Evolutionary conservation across 2,113 vertebrate species (phyloP).

Genomic region (Eira barbara): DNA sequence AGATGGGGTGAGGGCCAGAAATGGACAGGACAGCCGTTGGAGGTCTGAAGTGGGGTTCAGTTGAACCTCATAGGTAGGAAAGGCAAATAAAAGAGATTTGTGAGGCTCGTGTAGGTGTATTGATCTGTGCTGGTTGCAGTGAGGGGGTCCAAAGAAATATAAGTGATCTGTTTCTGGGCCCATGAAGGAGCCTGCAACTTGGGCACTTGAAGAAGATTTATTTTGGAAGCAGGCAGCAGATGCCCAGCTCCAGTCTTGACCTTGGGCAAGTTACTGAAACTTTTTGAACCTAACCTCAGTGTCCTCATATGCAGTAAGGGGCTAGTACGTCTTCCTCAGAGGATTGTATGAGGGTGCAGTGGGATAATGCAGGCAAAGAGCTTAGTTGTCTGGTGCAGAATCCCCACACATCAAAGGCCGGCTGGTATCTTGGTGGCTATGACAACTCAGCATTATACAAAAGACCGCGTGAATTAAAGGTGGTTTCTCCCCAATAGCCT

Average conservation of each 20-base stretch:
- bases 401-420: neutral
- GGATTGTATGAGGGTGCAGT: neutral
- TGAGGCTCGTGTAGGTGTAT: neutral
- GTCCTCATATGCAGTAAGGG: neutral
- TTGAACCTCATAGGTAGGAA: neutral
- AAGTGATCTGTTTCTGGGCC: neutral
- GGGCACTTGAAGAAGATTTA: neutral
- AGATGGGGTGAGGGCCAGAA: neutral
- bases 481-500: neutral
- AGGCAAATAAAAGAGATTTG: neutral
- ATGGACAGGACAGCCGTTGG: constrained; percentile 4
- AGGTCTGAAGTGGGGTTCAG: neutral
- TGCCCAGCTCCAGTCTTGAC: neutral
- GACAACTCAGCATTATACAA: neutral
- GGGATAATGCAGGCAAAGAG: neutral
- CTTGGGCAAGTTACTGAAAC: neutral
- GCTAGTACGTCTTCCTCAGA: neutral
- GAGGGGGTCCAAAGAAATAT: neutral
- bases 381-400: neutral
- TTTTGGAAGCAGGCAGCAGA: neutral
- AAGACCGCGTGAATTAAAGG: neutral
- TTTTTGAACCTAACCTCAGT: neutral
- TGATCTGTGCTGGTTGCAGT: neutral
- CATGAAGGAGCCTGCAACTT: neutral
- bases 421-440: neutral